Conservation (phyloP, 1,140 invertebrate species). For the Choristoneura fumiferana region DNA sequence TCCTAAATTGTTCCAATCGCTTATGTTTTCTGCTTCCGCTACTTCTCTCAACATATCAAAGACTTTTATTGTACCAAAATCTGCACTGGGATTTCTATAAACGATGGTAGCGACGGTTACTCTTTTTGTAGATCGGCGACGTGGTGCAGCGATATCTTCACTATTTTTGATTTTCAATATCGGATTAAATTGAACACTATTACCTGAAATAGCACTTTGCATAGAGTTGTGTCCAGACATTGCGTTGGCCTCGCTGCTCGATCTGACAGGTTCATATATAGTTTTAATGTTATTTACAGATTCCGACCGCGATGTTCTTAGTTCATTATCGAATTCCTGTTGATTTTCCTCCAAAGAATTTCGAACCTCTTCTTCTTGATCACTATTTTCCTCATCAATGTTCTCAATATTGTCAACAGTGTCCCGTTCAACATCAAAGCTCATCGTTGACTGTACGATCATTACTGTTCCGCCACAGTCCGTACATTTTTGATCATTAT, state of each 20-base stretch:
- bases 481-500: conserved; percentile 67
- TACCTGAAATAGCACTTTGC: too few relatives aligned
- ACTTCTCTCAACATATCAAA: conserved; percentile 52
- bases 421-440: conserved; percentile 26
- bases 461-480: conserved; percentile 65
- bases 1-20: conserved; percentile 55
- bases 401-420: conserved; percentile 15
- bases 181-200: conserved; percentile 15
- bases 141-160: conserved; percentile 14
- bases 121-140: conserved; percentile 44
- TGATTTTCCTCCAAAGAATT: too few relatives aligned
- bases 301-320: conserved; percentile 25
- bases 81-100: conserved; percentile 37
- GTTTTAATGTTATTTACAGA: conserved; percentile 14
- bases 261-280: too few relatives aligned
- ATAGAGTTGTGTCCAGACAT: too few relatives aligned
- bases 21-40: conserved; percentile 41
- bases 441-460: conserved; percentile 54
- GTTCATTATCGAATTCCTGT: conserved; percentile 1
- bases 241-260: too few relatives aligned
- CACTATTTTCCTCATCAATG: conserved; percentile 13
- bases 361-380: neutral
- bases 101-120: conserved; percentile 50
- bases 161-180: conserved; percentile 46
- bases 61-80: conserved; percentile 33